Evolutionary conservation across 2,797 vertebrate genomes (phyloP), one percentile per base, ranked within the genome.

Genomic region (Tapera naevia): DNA sequence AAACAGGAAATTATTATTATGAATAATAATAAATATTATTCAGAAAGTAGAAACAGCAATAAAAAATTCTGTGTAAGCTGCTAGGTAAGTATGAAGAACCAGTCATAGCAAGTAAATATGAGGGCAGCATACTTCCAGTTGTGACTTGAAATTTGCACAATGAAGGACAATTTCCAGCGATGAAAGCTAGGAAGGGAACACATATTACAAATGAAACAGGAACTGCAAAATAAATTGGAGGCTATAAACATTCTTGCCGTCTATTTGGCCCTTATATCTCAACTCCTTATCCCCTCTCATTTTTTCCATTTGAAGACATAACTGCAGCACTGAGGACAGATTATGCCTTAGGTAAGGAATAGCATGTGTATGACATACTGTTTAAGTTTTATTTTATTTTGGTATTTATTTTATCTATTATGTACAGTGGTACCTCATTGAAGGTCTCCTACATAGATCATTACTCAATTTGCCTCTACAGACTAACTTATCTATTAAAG

Each of bases 401-500:
- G 46, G 13, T 66, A 46, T 61, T 57, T 88, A 54, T 48, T 62
- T 57, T 82, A 75, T 92, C 71, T 67, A 56, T 35, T 73, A 39
- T 84, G 43, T 70, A 39, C 67, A 88, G 23, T 50, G 21, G 66
- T 92, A 82, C 43, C 37, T 85, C 32, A 6, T 74, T 94, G 66
- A 91, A 95, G 30, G 27, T 76, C 92, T 96, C 96, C 79, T 86
- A 46, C 69, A 65, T 57, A 65, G 43, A 64, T 28, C 43, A 85
- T 80, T 87, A 93, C 73, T 95, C 58, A 25, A 50, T 80, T 91
- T 93, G 75, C 61, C 72, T 84, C 89, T 84, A 73, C 61, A 86
- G 95, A 97, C 94, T 97, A 97, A 98, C 87, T 78, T 88, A 94
- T 87, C 85, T 93, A 93, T 95, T 97, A 97, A 96, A 96, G 60